Conservation (phyloP, 1,140 invertebrate species). For the Panagrolaimus sp. region DNA sequence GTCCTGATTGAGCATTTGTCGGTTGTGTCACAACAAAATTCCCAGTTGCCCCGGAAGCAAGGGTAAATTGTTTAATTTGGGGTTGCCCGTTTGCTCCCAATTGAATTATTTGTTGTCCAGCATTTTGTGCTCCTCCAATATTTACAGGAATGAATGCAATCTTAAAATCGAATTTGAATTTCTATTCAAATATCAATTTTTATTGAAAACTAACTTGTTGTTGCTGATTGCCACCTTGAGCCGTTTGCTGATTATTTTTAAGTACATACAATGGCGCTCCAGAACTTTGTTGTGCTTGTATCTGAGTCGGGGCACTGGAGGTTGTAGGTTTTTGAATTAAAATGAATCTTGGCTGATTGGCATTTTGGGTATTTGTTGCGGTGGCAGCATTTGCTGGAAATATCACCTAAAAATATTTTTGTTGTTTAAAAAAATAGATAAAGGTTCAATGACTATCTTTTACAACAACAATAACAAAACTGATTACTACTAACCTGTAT, state of each 20-base stretch:
- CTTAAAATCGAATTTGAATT: background rate
- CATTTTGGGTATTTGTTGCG: conserved; percentile 5
- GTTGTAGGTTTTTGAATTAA: conserved; percentile 4
- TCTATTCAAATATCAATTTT: background rate
- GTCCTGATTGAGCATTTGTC: background rate
- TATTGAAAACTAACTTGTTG: background rate
- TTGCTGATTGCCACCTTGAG: background rate
- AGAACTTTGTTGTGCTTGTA: background rate
- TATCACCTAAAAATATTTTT: conserved; percentile 2
- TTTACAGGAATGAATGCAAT: conserved; percentile 4
- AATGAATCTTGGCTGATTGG: background rate
- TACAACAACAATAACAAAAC: no score
- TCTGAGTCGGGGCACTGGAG: conserved; percentile 1
- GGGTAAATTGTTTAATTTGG: background rate
- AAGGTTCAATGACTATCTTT: no score
- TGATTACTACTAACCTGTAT: no score
- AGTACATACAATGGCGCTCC: background rate
- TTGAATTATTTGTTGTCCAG: conserved; percentile 6
- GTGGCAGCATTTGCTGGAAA: background rate
- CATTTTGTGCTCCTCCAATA: background rate
- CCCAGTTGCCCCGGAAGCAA: background rate
- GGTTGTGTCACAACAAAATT: background rate
- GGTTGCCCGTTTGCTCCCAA: background rate
- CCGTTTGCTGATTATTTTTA: background rate
- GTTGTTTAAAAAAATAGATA: background rate